Evolutionary conservation across 2,797 vertebrate species (phyloP).

Genomic region (Hydrolagus colliei): DNA sequence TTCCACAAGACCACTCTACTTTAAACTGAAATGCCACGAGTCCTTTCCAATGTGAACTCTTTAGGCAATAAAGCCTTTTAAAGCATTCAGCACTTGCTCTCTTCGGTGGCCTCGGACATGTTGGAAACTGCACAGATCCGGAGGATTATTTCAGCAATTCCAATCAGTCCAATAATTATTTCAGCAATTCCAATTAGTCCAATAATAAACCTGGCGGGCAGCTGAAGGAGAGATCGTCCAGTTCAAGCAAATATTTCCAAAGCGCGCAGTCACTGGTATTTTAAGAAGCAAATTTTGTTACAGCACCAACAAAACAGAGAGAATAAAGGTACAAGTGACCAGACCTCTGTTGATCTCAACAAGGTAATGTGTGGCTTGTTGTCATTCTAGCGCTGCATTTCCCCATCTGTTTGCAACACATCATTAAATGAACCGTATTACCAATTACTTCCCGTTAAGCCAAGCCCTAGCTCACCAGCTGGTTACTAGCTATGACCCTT

Average conservation of each 20-base stretch:
- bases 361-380: neutral
- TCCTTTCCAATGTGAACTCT: neutral
- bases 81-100: neutral
- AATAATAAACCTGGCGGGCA: neutral
- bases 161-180: too few relatives aligned
- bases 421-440: constrained; percentile 38
- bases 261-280: neutral
- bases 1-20: constrained; percentile 1
- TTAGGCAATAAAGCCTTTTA: neutral
- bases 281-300: neutral
- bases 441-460: constrained; percentile 38
- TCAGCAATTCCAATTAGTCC: too few relatives aligned
- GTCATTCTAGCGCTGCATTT: neutral
- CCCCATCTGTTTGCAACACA: constrained; percentile 38
- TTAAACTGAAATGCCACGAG: neutral
- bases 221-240: too few relatives aligned
- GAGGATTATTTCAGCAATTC: too few relatives aligned
- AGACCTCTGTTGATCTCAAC: neutral
- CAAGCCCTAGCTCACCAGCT: constrained; percentile 34
- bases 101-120: too few relatives aligned
- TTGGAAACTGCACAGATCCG: too few relatives aligned
- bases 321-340: neutral
- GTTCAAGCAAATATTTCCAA: too few relatives aligned
- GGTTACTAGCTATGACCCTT: constrained; percentile 32
- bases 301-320: neutral